Evolutionary conservation across 2,113 vertebrate genomes (phyloP), one percentile per base, ranked within the genome.

Genomic region (Prolemur simus): DNA sequence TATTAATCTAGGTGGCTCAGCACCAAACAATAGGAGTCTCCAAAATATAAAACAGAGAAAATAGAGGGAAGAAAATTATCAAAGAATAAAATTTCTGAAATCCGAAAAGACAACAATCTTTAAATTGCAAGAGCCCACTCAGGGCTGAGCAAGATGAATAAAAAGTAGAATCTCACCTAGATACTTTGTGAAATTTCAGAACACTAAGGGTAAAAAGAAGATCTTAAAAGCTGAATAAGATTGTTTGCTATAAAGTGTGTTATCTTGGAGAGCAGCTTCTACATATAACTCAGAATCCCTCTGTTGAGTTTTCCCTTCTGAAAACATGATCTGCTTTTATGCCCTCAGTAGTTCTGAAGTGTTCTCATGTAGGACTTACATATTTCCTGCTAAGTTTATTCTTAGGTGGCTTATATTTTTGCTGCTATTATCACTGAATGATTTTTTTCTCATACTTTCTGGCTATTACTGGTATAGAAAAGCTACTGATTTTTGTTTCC

Each of bases 271-370:
- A 97, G 77, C 88, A 23, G 45, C 47, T 85, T 92, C 88, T 71
- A 45, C 13, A 14, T 17, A 27, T 27, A 81, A 82, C 71, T 90
- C 88, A 9, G 29, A 88, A 49, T 71, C 39, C 71, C 69, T 39
- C n/a, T 49, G 10, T 77, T 88, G 54, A 82, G n/a, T 34, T 87
- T 91, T 92, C 87, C 92, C 78, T 93, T 95, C 89, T 92, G 34
- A 90, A 94, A 92, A 85, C 10, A 81, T 18, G 25, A 87, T 88
- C 39, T 91, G 68, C 32, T 96, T 95, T 94, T 39, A 94, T 77
- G 47, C 54, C 27, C 18, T 91, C 89, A 66, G 81, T 81, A 93
- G 95, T 54, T 95, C 66, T 96, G 39, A 94, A 95, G 96, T 88
- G 25, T 94, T 77, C 95, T 96, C 32, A 47, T 60, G 25, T 45